Evolutionary conservation across 2,888 invertebrate genomes (phyloP), one percentile per base, ranked within the genome.

Genomic region (Sphecodes monilicornis): DNA sequence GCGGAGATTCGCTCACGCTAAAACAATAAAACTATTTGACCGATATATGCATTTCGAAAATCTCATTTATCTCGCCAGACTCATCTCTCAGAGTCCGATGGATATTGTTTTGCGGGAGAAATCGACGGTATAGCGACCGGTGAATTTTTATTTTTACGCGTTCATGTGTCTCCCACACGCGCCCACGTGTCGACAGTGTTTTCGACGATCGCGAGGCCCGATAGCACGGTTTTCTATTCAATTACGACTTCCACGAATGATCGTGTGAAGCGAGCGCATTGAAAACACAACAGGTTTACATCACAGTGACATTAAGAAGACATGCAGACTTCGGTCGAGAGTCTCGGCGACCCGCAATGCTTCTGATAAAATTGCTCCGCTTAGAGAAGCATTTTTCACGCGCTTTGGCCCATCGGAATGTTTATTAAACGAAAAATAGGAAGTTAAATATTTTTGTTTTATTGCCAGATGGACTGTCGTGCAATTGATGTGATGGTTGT

Each of bases 281-380:
- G 43, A 76, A 76, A 82, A 69, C 66, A 70, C 84, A 74, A 74
- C 64, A 73, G 84, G 84, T 84, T 84, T 84, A 83, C 78, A 84
- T 83, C 84, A 84, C 84, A 43, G 73, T 84, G 84, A 84, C 84
- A 84, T 84, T 84, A 84, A 84, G 84, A 70, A 84, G 84, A 84
- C 77, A 64, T 70, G 70, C 69, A 57, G 57, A 1, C 57, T 26
- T 16, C 57, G 26, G 5, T 29, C 57, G 84, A 77, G 84, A 84
- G 84, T 70, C 73, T 74, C 73, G 26, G 77, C 83, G 84, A 84
- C 77, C 83, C 83, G 5, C 57, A 1, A 16, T 5, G 26, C 26
- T 57, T 16, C 57, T 29, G 26, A 57, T 16, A 57, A 57, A 29
- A 57, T 0, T 57, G 57, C 57, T 26, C 26, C 13, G 26, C 57